Evolutionary conservation across 1,140 invertebrate genomes (phyloP).

Genomic region (Penaeus japonicus): DNA sequence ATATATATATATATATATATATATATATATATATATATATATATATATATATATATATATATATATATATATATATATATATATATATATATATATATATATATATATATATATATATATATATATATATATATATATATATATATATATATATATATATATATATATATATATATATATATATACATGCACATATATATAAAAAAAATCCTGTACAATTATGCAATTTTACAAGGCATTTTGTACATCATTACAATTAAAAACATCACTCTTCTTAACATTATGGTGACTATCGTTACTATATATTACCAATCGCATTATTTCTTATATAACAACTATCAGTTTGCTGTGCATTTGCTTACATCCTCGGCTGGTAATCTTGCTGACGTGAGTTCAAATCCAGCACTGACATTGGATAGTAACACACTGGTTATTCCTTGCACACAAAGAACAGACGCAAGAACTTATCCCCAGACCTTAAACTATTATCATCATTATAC

Average conservation of each 20-base stretch:
- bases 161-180: neutral
- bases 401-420: no score
- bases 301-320: no score
- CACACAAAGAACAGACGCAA: no score
- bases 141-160: neutral
- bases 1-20: neutral
- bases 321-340: no score
- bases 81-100: neutral
- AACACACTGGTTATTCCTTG: no score
- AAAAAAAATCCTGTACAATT: neutral
- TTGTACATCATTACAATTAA: neutral
- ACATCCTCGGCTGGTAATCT: no score
- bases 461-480: no score
- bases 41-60: constrained; percentile 6
- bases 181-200: neutral
- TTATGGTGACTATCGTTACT: no score
- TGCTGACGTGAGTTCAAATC: no score
- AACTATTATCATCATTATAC: no score
- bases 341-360: no score
- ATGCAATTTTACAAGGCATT: neutral
- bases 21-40: neutral
- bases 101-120: neutral
- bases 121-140: neutral
- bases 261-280: no score
- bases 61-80: neutral